phyloP scores from a whole-genome alignment of 2,888 invertebrate species.

The Philonicus albiceps region DNA sequence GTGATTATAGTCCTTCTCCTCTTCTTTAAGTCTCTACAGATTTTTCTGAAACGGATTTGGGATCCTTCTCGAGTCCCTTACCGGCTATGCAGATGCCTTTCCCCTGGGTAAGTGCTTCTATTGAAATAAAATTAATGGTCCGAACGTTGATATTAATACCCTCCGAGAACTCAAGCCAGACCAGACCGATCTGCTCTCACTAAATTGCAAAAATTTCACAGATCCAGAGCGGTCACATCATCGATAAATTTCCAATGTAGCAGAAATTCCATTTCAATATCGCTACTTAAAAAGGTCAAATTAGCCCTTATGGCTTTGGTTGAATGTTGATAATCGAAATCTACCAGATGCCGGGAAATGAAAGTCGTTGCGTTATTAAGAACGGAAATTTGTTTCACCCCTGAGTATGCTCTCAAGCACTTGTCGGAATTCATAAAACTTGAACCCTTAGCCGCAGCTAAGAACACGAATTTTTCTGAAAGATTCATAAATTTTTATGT shows the following conservation, averaged over 20 bases:
- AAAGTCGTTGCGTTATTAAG: slow-evolving; percentile 1
- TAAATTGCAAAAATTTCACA: slow-evolving; percentile 2
- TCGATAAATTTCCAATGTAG: slow-evolving; percentile 7
- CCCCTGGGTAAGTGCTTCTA: background rate
- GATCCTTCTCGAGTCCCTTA: background rate
- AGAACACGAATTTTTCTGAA: background rate
- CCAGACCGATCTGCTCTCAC: background rate
- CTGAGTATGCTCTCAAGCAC: background rate
- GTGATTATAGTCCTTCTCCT: background rate
- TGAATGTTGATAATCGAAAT: slow-evolving; percentile 11
- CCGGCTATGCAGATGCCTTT: background rate
- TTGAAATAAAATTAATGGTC: slow-evolving; percentile 26
- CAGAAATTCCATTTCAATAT: background rate
- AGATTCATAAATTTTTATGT: background rate
- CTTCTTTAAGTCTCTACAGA: background rate
- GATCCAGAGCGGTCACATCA: background rate
- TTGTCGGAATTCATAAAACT: background rate
- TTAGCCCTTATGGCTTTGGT: background rate
- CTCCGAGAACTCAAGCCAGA: background rate
- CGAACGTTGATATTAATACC: slow-evolving; percentile 13
- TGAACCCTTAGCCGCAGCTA: background rate
- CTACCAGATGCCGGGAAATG: slow-evolving; percentile 6
- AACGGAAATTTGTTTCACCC: slow-evolving; percentile 11
- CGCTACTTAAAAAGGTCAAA: background rate
- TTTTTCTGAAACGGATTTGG: background rate